Evolutionary conservation across 2,888 invertebrate genomes (phyloP), one percentile per base, ranked within the genome.

Genomic region (Cerceris ruficornis): DNA sequence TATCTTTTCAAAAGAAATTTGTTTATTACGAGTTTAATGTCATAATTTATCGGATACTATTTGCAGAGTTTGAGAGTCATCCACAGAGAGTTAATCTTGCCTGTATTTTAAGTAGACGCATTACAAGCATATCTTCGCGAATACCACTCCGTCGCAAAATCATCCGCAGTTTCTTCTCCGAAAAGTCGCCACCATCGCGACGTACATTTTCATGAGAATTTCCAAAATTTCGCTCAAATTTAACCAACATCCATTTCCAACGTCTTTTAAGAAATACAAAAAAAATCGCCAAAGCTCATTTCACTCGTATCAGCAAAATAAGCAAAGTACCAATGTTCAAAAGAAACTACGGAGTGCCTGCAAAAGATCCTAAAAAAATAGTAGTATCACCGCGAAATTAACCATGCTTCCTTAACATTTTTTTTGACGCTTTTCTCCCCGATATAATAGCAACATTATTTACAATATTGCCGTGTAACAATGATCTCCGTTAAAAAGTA

Each of bases 401-500:
- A 69, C 62, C 60, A 55, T 69, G 52, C 75, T 75, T 57, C 60
- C 28, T 59, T 65, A 75, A 72, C 50, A 42, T 58, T 59, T 60
- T 72, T 69, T 70, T 46, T 52, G 9, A n/a, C 59, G 43, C 0
- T 73, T 72, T 74, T 81, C 73, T 65, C 60, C 79, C 50, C 17
- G 13, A 70, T 61, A 68, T 68, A 68, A 46, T 46, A 46, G 8
- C 42, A 65, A 17, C 66, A 46, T 67, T 50, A 46, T 58, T 15
- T 49, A 14, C 11, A 39, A 50, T 28, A 49, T 59, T 7, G 60
- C 70, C 15, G 8, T 50, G 52, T 28, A 66, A 71, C 42, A 13
- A 60, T 8, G 50, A 58, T 59, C 52, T 69, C 68, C 17, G 67
- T 61, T 55, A 84, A 75, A 74, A 68, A 78, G 71, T 71, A 81